A percentile compares a stretch with the other conserved stretches of the same genome.
Evolutionary conservation across 2,113 vertebrate genomes (phyloP).

Genomic region (Poeciliopsis prolifica): DNA sequence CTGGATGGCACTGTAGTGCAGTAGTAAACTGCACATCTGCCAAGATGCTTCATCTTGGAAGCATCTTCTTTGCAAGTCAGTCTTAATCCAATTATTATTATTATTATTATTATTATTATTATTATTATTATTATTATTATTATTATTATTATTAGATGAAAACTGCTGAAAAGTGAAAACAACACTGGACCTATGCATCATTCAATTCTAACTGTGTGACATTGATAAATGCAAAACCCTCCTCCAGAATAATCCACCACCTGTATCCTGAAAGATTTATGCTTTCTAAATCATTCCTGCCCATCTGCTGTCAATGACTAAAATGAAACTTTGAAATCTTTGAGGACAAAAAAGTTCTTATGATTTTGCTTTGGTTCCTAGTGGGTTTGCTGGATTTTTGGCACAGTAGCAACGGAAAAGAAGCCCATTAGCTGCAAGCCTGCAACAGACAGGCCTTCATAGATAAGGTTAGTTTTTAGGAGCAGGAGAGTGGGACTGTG

Average conservation of each 20-base stretch:
- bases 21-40: constrained; percentile 4
- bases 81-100: not conserved
- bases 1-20: constrained; percentile 74
- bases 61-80: constrained; percentile 7
- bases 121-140: not conserved
- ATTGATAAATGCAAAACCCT: constrained; percentile 11
- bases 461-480: constrained; percentile 22
- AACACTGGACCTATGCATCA: constrained; percentile 10
- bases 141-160: constrained; percentile 14
- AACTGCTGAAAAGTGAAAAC: constrained; percentile 22
- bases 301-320: constrained; percentile 21
- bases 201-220: constrained; percentile 1
- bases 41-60: not conserved
- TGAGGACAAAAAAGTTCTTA: constrained; percentile 18
- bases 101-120: constrained; percentile 10
- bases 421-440: constrained; percentile 29
- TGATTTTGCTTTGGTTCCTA: not conserved
- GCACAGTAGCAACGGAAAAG: constrained; percentile 19
- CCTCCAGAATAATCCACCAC: constrained; percentile 30
- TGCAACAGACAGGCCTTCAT: constrained; percentile 27
- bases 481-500: constrained; percentile 48
- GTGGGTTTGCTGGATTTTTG: constrained; percentile 24
- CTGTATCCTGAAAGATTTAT: constrained; percentile 39
- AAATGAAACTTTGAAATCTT: constrained; percentile 21
- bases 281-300: constrained; percentile 39